Evolutionary conservation across 2,888 invertebrate species (phyloP).

Genomic region (Lampropteryx suffumata): DNA sequence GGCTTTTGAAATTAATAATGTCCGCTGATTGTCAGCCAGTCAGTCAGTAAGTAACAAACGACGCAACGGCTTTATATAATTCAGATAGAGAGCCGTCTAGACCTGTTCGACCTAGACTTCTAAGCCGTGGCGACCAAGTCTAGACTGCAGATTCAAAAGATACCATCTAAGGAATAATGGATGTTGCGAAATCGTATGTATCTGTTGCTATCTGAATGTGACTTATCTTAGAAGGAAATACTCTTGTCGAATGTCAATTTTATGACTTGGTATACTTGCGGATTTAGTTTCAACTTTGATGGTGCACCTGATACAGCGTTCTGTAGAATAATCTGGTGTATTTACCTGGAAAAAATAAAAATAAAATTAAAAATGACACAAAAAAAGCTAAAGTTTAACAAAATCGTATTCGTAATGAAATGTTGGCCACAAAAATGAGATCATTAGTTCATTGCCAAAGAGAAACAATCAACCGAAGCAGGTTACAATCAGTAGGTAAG

Average conservation of each 20-base stretch:
- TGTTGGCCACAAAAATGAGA: slow-evolving; percentile 11
- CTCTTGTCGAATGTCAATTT: not conserved
- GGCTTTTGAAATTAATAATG: too few species aligned
- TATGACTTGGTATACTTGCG: not conserved
- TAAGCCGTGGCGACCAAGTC: slow-evolving; percentile 35
- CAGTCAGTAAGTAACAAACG: too few species aligned
- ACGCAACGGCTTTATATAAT: not conserved
- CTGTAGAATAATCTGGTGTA: slow-evolving; percentile 2
- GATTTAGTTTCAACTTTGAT: not conserved
- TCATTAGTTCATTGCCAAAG: slow-evolving; percentile 30
- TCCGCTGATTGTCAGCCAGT: too few species aligned
- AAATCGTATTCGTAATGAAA: not conserved
- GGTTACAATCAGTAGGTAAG: slow-evolving; percentile 30
- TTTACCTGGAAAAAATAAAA: slow-evolving; percentile 30
- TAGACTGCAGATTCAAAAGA: slow-evolving; percentile 28
- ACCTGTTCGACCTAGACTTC: slow-evolving; percentile 33
- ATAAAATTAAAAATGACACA: not conserved
- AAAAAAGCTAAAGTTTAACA: not conserved
- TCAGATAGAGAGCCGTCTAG: slow-evolving; percentile 17
- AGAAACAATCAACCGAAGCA: slow-evolving; percentile 27
- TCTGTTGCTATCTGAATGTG: slow-evolving; percentile 15
- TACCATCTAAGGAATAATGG: slow-evolving; percentile 24
- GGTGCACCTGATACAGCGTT: not conserved
- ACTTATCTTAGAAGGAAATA: not conserved
- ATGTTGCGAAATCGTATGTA: slow-evolving; percentile 7